Conservation (phyloP, 2,113 vertebrate species). For the Ophthalmolycus amberensis region DNA sequence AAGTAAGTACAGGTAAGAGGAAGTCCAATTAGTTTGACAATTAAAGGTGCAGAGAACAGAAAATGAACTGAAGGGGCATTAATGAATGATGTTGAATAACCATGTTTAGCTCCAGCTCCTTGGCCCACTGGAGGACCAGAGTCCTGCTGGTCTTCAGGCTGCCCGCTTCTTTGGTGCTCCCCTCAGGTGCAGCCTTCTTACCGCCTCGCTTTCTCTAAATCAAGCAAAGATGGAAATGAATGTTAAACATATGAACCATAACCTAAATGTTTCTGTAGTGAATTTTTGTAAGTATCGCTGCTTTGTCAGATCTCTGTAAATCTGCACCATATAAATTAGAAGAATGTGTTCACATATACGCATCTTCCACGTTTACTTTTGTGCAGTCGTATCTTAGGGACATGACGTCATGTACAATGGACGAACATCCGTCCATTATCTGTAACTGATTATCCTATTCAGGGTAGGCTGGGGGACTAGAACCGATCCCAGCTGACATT, state of each 20-base stretch:
- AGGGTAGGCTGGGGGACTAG: too few relatives aligned
- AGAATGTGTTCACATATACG: background rate
- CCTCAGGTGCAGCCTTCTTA: background rate
- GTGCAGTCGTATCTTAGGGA: too few relatives aligned
- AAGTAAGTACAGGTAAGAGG: background rate
- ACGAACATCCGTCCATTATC: too few relatives aligned
- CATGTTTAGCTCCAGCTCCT: conserved; percentile 11
- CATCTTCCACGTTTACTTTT: background rate
- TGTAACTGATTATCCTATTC: too few relatives aligned
- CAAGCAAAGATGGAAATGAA: background rate
- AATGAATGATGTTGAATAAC: background rate
- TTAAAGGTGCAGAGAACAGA: background rate
- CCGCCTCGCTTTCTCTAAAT: background rate
- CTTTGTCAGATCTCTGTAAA: too few relatives aligned
- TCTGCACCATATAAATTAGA: too few relatives aligned
- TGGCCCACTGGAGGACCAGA: conserved; percentile 11
- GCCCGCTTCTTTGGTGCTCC: background rate
- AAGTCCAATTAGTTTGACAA: background rate
- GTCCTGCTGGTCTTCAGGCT: conserved; percentile 8
- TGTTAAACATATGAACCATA: background rate
- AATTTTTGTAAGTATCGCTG: background rate
- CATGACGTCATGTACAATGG: too few relatives aligned
- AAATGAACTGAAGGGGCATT: background rate
- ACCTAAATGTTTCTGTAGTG: background rate
- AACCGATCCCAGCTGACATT: too few relatives aligned